Evolutionary conservation across 2,797 vertebrate species (phyloP).

Genomic region (Chrosomus eos): DNA sequence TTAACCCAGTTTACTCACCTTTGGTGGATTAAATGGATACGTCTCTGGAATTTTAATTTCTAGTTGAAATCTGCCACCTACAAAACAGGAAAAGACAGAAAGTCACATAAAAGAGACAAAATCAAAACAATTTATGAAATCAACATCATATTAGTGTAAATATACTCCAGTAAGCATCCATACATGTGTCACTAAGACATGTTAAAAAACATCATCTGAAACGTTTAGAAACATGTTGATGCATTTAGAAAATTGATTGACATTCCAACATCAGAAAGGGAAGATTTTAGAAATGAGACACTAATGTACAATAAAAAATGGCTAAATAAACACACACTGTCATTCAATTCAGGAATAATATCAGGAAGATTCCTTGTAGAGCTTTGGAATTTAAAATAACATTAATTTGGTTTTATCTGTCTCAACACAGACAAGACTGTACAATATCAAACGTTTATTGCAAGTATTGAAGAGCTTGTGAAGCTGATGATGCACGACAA

Average conservation of each 20-base stretch:
- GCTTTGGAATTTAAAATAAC: not conserved
- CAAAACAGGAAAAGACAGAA: conserved; percentile 44
- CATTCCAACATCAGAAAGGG: too few species aligned
- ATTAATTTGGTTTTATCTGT: not conserved
- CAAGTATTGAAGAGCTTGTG: not conserved
- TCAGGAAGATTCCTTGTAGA: not conserved
- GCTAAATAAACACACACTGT: too few species aligned
- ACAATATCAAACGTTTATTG: not conserved
- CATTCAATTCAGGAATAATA: not conserved
- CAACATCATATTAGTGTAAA: not conserved
- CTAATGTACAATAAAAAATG: not conserved
- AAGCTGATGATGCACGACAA: not conserved
- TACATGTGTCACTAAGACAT: too few species aligned
- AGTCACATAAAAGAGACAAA: not conserved
- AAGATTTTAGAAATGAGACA: not conserved
- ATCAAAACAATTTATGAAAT: not conserved
- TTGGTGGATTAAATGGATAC: conserved; percentile 99
- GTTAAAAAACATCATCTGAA: not conserved
- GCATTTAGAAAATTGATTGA: too few species aligned
- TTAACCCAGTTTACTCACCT: conserved; percentile 75
- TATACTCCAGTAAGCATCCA: too few species aligned
- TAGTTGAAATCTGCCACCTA: conserved; percentile 97
- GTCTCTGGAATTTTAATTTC: conserved; percentile 99
- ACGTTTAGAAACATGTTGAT: not conserved
- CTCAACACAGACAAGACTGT: not conserved